Evolutionary conservation across 2,797 vertebrate genomes (phyloP), one percentile per base, ranked within the genome.

Genomic region (Sebastiscus tertius): DNA sequence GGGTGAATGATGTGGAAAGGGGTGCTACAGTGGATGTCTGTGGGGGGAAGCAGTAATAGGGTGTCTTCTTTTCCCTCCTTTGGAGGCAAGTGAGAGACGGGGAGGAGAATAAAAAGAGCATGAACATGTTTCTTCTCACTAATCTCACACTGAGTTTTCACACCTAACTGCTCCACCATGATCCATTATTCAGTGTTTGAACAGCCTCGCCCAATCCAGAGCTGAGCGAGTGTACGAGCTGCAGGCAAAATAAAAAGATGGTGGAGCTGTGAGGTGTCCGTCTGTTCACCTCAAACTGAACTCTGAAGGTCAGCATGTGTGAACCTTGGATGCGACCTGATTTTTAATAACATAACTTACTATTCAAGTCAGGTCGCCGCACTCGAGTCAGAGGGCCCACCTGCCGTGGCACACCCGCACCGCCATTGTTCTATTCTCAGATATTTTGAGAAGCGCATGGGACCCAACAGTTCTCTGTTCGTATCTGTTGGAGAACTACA

Each of bases 121-220:
- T 27, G 34, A 81, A 81, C 73, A 55, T 71, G 73, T 85, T 87
- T 86, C 75, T 88, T 89, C 70, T 78, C 79, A 36, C 84, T 77
- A 83, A 90, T 90, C 75, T 87, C 89, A 85, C 82, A 70, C 85
- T 64, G 74, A 78, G 73, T 83, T 86, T 86, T 92, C 55, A 66
- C 93, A 94, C 89, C 81, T 79, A 75, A 63, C 72, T 80, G 74
- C 86, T 91, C 77, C 78, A 72, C 66, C 77, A 70, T 68, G 55
- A 90, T 92, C 24, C 85, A 94, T 94, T 90, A 93, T 94, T 92
- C 91, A 94, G 92, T 89, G 92, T 90, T 90, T 85, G 86, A 70
- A 66, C 82, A 88, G 72, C 83, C 80, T 84, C 78, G 8, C 84
- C 87, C 83, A 39, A 81, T 85, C 68, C 75, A 67, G 59, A 72